Conservation (phyloP, 1,140 invertebrate species). For the Anastatus disparis region DNA sequence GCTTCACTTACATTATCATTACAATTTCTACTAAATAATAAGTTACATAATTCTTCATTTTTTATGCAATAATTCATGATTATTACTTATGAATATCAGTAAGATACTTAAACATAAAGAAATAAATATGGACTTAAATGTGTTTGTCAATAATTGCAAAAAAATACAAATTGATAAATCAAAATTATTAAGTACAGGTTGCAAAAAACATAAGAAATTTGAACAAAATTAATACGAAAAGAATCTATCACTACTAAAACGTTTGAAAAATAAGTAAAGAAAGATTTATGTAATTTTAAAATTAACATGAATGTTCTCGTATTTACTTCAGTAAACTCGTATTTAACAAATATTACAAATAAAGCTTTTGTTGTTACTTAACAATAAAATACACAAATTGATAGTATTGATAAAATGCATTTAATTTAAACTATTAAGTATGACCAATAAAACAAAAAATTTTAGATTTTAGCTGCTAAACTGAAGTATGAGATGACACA, state of each 20-base stretch:
- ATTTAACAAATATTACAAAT: no score
- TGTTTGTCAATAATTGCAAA: background rate
- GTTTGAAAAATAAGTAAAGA: background rate
- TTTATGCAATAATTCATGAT: conserved; percentile 9
- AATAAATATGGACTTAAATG: background rate
- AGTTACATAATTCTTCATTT: conserved; percentile 14
- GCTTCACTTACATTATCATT: conserved; percentile 1
- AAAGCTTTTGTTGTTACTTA: no score
- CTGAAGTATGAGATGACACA: no score
- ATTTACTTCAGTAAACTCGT: no score
- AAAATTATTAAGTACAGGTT: conserved; percentile 4
- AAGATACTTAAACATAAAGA: background rate
- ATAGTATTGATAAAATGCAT: no score
- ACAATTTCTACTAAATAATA: background rate
- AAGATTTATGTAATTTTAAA: background rate
- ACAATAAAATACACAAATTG: no score
- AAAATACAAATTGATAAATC: background rate
- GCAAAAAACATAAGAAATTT: conserved; percentile 9
- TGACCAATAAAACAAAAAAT: no score
- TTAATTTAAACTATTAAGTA: no score
- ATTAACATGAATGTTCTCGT: background rate
- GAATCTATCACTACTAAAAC: background rate
- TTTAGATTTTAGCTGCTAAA: no score
- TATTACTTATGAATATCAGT: no score
- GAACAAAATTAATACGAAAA: background rate